Evolutionary conservation across 1,140 invertebrate species (phyloP), one percentile per base, ranked within the genome.

Genomic region (Drosophila punjabiensis): DNA sequence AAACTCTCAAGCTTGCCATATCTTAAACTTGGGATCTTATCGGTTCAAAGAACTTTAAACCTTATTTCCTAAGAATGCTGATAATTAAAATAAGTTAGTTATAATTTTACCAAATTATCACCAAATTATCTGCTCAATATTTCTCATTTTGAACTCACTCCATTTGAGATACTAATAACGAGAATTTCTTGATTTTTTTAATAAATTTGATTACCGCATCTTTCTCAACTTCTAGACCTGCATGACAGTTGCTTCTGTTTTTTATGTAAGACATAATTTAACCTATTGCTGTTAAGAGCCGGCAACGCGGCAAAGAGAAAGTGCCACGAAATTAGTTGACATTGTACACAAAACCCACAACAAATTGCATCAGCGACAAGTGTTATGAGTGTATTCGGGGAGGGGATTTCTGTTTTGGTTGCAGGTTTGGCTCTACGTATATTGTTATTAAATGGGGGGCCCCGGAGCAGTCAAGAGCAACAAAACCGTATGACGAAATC

Each of bases 401-500:
- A 18, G 59, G 58, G 35, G 39, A 61, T 71, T 47, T 50, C 39
- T 66, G 30, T 67, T 47, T 43, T 50, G 53, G 60, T 64, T 60
- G 43, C 64, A 78, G 67, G 16, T 65, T 32, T 37, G 33, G 32
- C 50, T 50, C 24, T 55, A 37, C 55, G 47, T 65, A 65, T 43
- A 68, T 52, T 74, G 69, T 79, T 79, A 73, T 70, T 76, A 70
- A 87, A 79, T 59, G 73, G 65, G 52, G 69, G 28, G n/a, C 69
- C 68, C 50, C 61, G 70, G 33, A 74, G 69, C 47, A 74, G 70
- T 73, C 73, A 68, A 70, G 47, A 78, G 64, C 55, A 63, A 43
- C 70, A 62, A 62, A 65, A 52, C 60, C 50, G 56, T 74, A 88
- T 88, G 84, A 83, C 71, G 84, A 88, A 87, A 87, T 74, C 68